phyloP scores from a whole-genome alignment of 2,888 invertebrate genomes.

The Drosophila hamatofila region DNA sequence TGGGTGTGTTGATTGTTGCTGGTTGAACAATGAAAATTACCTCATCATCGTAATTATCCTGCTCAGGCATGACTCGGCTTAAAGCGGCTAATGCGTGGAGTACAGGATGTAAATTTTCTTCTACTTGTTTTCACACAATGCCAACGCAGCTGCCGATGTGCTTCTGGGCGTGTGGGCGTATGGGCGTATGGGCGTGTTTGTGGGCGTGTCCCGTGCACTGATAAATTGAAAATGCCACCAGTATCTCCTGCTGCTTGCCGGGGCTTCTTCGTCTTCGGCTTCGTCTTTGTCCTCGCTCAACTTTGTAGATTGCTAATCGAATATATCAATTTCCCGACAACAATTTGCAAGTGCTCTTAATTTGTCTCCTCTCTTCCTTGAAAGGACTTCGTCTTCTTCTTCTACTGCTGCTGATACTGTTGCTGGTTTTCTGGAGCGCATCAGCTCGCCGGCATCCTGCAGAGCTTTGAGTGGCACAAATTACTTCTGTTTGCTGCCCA shows the following conservation, averaged over 20 bases:
- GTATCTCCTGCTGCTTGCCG: constrained; percentile 6
- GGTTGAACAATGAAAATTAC: constrained; percentile 75
- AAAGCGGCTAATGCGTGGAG: constrained; percentile 49
- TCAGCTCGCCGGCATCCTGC: constrained; percentile 69
- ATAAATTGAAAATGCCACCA: constrained; percentile 58
- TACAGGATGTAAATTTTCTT: constrained; percentile 56
- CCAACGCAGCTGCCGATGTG: constrained; percentile 16
- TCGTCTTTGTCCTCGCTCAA: constrained; percentile 6
- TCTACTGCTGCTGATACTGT: constrained; percentile 6
- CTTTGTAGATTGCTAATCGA: constrained; percentile 68
- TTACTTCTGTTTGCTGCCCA: constrained; percentile 42
- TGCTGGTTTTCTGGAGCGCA: constrained; percentile 41
- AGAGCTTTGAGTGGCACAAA: constrained; percentile 51
- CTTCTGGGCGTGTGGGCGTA: constrained; percentile 4
- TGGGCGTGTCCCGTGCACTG: constrained; percentile 38
- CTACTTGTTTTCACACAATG: constrained; percentile 35
- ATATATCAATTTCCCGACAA: constrained; percentile 72
- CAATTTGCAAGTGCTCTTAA: constrained; percentile 66
- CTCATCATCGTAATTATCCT: constrained; percentile 86
- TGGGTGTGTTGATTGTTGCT: constrained; percentile 2
- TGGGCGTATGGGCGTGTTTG: constrained; percentile 16
- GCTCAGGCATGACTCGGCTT: constrained; percentile 84
- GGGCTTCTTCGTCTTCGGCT: neutral
- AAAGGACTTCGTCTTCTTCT: constrained; percentile 4
- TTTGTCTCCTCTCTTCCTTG: constrained; percentile 40